Conservation (phyloP, 2,888 invertebrate species). For the Tanaodytes sp. region DNA sequence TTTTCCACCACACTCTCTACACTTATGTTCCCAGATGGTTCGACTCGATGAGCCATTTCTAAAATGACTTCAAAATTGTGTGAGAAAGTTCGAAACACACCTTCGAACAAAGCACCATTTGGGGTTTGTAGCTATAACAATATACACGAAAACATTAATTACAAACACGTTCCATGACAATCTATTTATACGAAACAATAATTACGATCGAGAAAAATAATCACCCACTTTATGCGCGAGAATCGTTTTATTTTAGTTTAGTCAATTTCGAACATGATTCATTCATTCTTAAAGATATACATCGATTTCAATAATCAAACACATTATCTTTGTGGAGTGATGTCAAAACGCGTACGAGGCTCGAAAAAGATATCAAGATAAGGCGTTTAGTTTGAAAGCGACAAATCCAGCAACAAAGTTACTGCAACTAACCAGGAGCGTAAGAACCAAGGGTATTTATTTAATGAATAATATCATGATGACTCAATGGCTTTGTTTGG, state of each 20-base stretch:
- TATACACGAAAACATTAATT: neutral
- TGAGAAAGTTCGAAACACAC: conserved; percentile 91
- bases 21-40: conserved; percentile 78
- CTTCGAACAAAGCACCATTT: conserved; percentile 90
- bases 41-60: conserved; percentile 89
- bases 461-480: conserved; percentile 20
- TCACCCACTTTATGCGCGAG: too few relatives aligned
- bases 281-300: conserved; percentile 28
- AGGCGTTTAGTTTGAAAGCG: conserved; percentile 33
- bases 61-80: conserved; percentile 90
- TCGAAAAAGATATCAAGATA: conserved; percentile 44
- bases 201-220: conserved; percentile 5
- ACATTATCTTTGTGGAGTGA: conserved; percentile 29
- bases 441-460: conserved; percentile 28
- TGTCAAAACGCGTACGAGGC: conserved; percentile 27
- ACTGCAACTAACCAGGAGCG: conserved; percentile 22
- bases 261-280: conserved; percentile 2
- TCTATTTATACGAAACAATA: too few relatives aligned
- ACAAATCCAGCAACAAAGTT: conserved; percentile 29
- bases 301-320: conserved; percentile 31
- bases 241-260: too few relatives aligned
- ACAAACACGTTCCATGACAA: too few relatives aligned
- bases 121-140: conserved; percentile 80
- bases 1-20: conserved; percentile 84
- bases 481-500: conserved; percentile 32